Percentiles rank a stretch among this genome's conserved stretches.
Conservation (phyloP, 2,113 vertebrate species). For the Zosterops borbonicus region DNA sequence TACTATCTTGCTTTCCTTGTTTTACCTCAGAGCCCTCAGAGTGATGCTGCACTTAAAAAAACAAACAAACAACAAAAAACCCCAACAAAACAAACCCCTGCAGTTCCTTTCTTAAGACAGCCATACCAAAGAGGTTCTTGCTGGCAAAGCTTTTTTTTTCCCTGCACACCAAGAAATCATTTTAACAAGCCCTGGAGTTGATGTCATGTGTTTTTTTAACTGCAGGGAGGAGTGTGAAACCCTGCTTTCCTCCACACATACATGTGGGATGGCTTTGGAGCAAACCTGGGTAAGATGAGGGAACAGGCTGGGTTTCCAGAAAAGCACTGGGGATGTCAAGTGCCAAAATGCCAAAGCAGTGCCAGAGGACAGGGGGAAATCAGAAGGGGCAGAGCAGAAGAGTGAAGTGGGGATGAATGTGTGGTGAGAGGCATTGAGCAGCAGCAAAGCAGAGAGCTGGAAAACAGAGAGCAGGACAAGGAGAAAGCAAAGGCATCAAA, state of each 20-base stretch:
- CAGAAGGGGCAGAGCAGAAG: neutral
- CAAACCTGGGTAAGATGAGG: neutral
- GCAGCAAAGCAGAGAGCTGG: neutral
- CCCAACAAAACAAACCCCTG: neutral
- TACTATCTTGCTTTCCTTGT: neutral
- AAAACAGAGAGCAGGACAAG: neutral
- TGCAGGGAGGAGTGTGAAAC: neutral
- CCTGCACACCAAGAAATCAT: neutral
- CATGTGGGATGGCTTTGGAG: neutral
- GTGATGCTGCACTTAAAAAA: neutral
- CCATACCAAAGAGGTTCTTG: neutral
- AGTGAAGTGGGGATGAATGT: neutral
- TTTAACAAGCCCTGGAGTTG: neutral
- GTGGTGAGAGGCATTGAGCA: fast-evolving
- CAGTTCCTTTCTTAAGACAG: neutral
- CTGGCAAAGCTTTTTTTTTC: neutral
- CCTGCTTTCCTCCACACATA: neutral
- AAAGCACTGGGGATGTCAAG: fast-evolving
- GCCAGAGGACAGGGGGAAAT: neutral
- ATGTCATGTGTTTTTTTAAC: neutral
- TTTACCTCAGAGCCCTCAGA: neutral
- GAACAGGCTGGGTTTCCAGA: neutral
- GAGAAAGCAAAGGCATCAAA: neutral
- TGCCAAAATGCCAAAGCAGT: fast-evolving
- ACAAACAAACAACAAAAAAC: neutral